Evolutionary conservation across 2,797 vertebrate species (phyloP), one percentile per base, ranked within the genome.

Genomic region (Hipposideros larvatus): DNA sequence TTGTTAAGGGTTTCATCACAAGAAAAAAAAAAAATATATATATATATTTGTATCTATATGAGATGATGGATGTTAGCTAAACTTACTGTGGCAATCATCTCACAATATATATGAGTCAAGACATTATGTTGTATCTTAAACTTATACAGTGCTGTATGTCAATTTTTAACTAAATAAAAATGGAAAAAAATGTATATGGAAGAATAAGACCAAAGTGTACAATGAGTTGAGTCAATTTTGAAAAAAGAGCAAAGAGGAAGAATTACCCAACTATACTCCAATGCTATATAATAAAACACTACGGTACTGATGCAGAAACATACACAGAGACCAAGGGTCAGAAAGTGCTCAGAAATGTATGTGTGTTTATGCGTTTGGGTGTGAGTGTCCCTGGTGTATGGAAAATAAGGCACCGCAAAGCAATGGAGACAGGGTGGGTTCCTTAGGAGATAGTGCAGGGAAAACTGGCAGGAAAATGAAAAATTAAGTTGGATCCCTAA

Each of bases 231-330:
- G 80, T 18, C 51, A 68, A 41, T 71, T 90, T 73, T 94, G 75
- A 82, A 77, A 94, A 90, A 51, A 89, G 19, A 77, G 22, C 31
- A 66, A 55, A 87, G 59, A 55, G 11, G 43, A 94, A 71, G 57
- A n/a, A 66, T 55, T 46, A 15, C 41, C 66, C 14, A 4, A 6
- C 37, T 28, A 14, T 18, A 59, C 0, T 48, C 14, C 41, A 55
- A 1, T 65, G 43, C n/a, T 34, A 11, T 0, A 1, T 7, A 66
- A 65, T 43, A 53, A 90, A 93, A 70, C 11, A 22, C 16, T 5
- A 11, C 0, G 31, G 22, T 22, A 11, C 68, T 16, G 15, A 28
- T 18, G 26, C 57, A 96, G 43, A 92, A 68, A 24, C 28, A 48
- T 18, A n/a, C 48, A 37, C 11, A 31, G 0, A 84, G 66, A 84